Percentiles rank a stretch among this genome's conserved stretches.
Evolutionary conservation across 2,888 invertebrate species (phyloP).

Genomic region (Lithosia quadra): DNA sequence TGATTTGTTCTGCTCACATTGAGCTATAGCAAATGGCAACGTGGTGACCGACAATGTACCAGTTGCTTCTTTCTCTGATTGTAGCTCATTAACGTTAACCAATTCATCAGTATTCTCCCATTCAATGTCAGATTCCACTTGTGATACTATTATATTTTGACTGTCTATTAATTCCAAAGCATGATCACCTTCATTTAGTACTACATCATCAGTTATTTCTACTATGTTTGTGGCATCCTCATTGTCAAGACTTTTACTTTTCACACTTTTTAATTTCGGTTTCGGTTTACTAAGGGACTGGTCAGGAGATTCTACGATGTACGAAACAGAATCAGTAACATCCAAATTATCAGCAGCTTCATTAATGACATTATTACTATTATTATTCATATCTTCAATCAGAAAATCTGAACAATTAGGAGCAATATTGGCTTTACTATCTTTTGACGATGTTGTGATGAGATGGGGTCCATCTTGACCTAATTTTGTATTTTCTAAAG

Average conservation of each 20-base stretch:
- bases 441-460: constrained; percentile 15
- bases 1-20: constrained; percentile 73
- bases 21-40: constrained; percentile 76
- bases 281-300: constrained; percentile 66
- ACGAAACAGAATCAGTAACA: constrained; percentile 47
- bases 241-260: constrained; percentile 84
- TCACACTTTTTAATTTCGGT: constrained; percentile 69
- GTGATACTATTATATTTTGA: constrained; percentile 87
- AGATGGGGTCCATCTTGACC: constrained; percentile 33
- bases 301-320: constrained; percentile 81
- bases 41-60: constrained; percentile 76
- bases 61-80: constrained; percentile 64
- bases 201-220: constrained; percentile 73
- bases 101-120: constrained; percentile 85
- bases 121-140: constrained; percentile 89
- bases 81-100: constrained; percentile 50
- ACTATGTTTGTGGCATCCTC: constrained; percentile 79
- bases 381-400: constrained; percentile 66
- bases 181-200: constrained; percentile 59
- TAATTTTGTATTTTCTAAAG: constrained; percentile 20
- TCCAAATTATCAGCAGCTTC: constrained; percentile 23
- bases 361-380: constrained; percentile 49
- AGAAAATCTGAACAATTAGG: constrained; percentile 27
- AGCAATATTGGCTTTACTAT: constrained; percentile 26
- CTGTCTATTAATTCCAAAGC: constrained; percentile 74